Conservation (phyloP, 2,888 invertebrate species). For the Theodoxus fluviatilis region DNA sequence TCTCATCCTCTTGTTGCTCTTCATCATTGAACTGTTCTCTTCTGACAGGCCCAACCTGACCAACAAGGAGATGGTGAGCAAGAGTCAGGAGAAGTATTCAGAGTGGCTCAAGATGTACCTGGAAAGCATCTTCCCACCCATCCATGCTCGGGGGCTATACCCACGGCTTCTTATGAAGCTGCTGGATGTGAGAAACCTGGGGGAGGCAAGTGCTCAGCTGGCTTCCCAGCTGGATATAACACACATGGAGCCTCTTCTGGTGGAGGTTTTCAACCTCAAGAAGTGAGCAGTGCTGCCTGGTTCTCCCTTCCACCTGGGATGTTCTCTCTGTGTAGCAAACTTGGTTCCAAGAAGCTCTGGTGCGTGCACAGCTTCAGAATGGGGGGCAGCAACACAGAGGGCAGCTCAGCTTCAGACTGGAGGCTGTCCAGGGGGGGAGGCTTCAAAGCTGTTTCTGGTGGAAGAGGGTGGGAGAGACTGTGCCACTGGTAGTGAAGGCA, state of each 20-base stretch:
- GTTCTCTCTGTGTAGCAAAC: too few species aligned
- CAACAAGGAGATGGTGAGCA: slow-evolving; percentile 54
- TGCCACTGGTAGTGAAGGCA: too few species aligned
- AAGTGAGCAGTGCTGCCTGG: too few species aligned
- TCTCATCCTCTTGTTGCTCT: slow-evolving; percentile 63
- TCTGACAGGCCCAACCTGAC: slow-evolving; percentile 63
- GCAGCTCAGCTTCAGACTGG: too few species aligned
- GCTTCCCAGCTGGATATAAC: slow-evolving; percentile 49
- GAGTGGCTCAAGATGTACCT: slow-evolving; percentile 82
- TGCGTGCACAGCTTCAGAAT: too few species aligned
- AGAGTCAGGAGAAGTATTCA: slow-evolving; percentile 73
- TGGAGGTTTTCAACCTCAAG: slow-evolving; percentile 52
- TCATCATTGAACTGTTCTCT: slow-evolving; percentile 66
- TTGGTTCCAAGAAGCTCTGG: too few species aligned
- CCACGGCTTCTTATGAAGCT: slow-evolving; percentile 66
- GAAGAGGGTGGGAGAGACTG: too few species aligned
- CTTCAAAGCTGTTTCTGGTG: too few species aligned
- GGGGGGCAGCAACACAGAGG: too few species aligned
- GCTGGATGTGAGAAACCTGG: slow-evolving; percentile 64
- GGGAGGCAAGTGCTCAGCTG: slow-evolving; percentile 52
- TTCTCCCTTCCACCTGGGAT: too few species aligned
- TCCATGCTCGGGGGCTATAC: slow-evolving; percentile 76
- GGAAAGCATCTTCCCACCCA: slow-evolving; percentile 76
- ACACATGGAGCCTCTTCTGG: slow-evolving; percentile 53
- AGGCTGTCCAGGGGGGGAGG: too few species aligned